A percentile compares a stretch with the other conserved stretches of the same genome.
Evolutionary conservation across 2,797 vertebrate genomes (phyloP).

Genomic region (Jordanella pulchra): DNA sequence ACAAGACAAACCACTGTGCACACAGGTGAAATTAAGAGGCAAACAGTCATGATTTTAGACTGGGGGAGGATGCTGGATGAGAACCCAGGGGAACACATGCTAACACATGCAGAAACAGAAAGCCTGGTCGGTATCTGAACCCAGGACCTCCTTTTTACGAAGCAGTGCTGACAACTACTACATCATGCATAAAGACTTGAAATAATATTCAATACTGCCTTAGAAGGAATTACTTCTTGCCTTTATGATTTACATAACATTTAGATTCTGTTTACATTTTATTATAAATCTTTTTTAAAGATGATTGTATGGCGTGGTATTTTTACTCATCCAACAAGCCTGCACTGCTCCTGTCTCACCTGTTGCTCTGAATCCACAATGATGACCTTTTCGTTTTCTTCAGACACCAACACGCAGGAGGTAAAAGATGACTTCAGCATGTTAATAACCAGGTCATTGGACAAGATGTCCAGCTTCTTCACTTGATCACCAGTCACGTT

Average conservation of each 20-base stretch:
- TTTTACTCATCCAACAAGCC: no score
- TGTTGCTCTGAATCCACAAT: slow-evolving; percentile 84
- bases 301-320: no score
- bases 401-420: slow-evolving; percentile 90
- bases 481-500: slow-evolving; percentile 95
- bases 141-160: not conserved
- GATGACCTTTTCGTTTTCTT: slow-evolving; percentile 91
- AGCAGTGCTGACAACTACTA: not conserved
- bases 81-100: no score
- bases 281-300: no score
- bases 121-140: not conserved
- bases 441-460: slow-evolving; percentile 92
- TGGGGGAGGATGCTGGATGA: no score
- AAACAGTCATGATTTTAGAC: no score
- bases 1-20: not conserved
- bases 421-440: slow-evolving; percentile 93
- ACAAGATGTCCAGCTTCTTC: slow-evolving; percentile 96
- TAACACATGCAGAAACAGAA: no score
- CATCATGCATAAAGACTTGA: not conserved
- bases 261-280: no score
- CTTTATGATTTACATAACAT: not conserved
- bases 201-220: not conserved
- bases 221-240: no score
- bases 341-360: not conserved
- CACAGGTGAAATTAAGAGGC: no score